Conservation (phyloP, 2,113 vertebrate species). For the Anguilla rostrata region DNA sequence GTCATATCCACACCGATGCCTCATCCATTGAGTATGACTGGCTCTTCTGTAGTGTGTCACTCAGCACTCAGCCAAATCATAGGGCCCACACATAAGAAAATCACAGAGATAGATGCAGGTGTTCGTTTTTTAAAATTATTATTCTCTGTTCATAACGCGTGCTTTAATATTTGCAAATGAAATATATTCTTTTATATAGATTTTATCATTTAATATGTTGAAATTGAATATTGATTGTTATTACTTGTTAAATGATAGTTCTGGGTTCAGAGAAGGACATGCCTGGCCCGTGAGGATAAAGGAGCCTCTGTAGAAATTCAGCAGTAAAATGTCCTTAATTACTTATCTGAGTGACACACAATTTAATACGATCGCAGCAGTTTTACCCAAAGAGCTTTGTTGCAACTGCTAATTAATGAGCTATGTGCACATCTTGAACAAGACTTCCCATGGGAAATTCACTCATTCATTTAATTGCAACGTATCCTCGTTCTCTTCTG, state of each 20-base stretch:
- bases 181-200: background rate
- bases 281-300: background rate
- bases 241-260: background rate
- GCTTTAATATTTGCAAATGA: background rate
- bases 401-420: conserved; percentile 5
- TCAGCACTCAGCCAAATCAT: too few species aligned
- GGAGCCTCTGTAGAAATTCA: background rate
- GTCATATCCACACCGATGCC: background rate
- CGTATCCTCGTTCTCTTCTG: background rate
- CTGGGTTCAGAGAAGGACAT: background rate
- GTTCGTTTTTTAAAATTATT: background rate
- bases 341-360: background rate
- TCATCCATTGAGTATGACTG: background rate
- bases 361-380: background rate
- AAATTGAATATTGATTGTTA: background rate
- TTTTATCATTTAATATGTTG: background rate
- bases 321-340: background rate
- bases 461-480: background rate
- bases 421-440: conserved; percentile 6
- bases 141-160: background rate
- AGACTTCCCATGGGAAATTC: background rate
- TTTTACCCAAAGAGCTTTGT: conserved; percentile 8
- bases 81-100: background rate
- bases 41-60: background rate
- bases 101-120: background rate